Conservation (phyloP, 2,888 invertebrate genomes). For the Spodoptera littoralis region DNA sequence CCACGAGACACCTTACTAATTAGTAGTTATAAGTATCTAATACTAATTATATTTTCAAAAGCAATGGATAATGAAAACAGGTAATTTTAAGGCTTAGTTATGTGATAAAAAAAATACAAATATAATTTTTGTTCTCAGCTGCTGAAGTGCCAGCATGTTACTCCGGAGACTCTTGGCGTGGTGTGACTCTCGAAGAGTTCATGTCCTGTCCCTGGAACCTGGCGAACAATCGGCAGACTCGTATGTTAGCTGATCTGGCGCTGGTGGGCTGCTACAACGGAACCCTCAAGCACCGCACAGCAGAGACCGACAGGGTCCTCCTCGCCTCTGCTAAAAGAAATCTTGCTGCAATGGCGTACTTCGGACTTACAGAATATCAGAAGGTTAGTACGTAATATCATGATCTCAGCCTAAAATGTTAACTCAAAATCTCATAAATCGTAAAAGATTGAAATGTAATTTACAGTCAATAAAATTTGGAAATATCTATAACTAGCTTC, state of each 20-base stretch:
- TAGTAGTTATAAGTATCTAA: no score
- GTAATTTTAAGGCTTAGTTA: no score
- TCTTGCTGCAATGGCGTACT: conserved; percentile 98
- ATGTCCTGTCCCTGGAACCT: conserved; percentile 97
- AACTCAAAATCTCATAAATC: no score
- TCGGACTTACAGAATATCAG: conserved; percentile 98
- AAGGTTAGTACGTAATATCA: conserved; percentile 89
- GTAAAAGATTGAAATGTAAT: no score
- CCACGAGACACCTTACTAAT: no score
- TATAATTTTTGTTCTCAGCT: conserved; percentile 68
- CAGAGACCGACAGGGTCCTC: conserved; percentile 95
- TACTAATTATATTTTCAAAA: no score
- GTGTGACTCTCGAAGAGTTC: conserved; percentile 97
- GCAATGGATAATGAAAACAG: no score
- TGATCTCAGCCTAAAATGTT: background rate
- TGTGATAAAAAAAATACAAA: background rate
- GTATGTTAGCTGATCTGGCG: conserved; percentile 98
- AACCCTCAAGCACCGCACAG: conserved; percentile 90
- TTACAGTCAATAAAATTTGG: no score
- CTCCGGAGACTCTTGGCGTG: conserved; percentile 94
- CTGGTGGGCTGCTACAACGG: conserved; percentile 98
- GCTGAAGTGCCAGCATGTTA: conserved; percentile 96
- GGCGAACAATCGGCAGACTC: conserved; percentile 98
- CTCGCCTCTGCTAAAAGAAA: conserved; percentile 98
- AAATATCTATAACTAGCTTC: no score